Conservation (phyloP, 2,113 vertebrate species). For the Pavo muticus region DNA sequence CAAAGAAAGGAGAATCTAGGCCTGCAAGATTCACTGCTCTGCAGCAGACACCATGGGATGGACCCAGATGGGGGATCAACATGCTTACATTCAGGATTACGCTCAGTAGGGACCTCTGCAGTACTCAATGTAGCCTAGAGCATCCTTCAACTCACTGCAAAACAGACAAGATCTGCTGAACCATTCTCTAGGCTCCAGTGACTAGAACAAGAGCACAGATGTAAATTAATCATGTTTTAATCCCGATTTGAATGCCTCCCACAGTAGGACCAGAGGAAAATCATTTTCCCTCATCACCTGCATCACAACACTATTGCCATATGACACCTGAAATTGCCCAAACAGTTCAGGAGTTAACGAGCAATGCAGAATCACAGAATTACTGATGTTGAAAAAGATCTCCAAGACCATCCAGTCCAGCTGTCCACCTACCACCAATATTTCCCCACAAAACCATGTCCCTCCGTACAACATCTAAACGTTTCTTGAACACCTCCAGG, state of each 20-base stretch:
- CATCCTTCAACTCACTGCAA: fast-evolving
- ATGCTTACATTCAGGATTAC: not conserved
- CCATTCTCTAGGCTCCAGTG: not conserved
- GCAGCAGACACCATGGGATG: not conserved
- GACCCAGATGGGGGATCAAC: not conserved
- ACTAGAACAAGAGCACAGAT: not conserved
- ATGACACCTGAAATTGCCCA: not conserved
- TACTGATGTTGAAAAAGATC: no score
- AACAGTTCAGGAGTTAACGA: not conserved
- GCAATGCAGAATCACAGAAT: not conserved
- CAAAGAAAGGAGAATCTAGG: not conserved
- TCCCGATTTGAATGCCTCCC: not conserved
- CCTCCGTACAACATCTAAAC: no score
- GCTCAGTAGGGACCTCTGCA: not conserved
- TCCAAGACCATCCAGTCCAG: no score
- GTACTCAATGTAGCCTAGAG: not conserved
- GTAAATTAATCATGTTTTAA: not conserved
- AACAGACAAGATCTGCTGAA: not conserved
- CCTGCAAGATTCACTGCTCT: not conserved
- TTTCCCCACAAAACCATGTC: no score
- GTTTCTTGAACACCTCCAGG: no score
- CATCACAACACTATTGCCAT: not conserved
- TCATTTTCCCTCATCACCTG: not conserved
- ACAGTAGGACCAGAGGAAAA: not conserved
- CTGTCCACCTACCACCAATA: no score